phyloP scores from a whole-genome alignment of 2,113 vertebrate genomes.

The Paramormyrops kingsleyae region DNA sequence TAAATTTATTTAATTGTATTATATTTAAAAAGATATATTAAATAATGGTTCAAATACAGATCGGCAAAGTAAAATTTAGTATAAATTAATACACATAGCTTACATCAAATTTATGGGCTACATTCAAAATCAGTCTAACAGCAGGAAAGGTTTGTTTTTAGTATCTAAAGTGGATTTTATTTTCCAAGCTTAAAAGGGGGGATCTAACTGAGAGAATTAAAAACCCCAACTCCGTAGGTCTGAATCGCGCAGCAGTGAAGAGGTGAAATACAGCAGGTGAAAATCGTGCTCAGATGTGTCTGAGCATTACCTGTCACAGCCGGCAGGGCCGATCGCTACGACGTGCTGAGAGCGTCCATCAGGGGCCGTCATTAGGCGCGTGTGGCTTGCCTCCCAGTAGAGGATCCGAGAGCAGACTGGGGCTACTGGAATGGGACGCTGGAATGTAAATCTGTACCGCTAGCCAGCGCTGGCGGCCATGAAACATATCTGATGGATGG shows the following conservation, averaged over 20 bases:
- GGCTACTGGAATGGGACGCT: slow-evolving; percentile 68
- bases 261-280: neutral
- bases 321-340: neutral
- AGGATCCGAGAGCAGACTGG: slow-evolving; percentile 30
- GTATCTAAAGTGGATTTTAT: neutral
- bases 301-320: neutral
- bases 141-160: neutral
- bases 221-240: neutral
- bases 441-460: slow-evolving; percentile 63
- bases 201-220: neutral
- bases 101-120: neutral
- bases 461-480: slow-evolving; percentile 67
- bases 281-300: neutral
- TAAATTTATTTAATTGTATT: neutral
- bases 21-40: neutral
- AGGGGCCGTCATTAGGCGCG: neutral
- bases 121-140: neutral
- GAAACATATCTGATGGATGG: slow-evolving; percentile 44
- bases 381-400: neutral
- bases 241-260: neutral
- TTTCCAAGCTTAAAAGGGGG: neutral
- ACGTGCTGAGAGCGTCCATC: neutral
- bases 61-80: neutral
- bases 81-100: neutral
- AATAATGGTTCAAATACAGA: neutral